A percentile compares a stretch with the other conserved stretches of the same genome.
These are phyloP conservation scores for Brachypodius melanocephalos DNA, from an alignment of 2,113 vertebrate genomes.

Conservation along the genomic window DNA sequence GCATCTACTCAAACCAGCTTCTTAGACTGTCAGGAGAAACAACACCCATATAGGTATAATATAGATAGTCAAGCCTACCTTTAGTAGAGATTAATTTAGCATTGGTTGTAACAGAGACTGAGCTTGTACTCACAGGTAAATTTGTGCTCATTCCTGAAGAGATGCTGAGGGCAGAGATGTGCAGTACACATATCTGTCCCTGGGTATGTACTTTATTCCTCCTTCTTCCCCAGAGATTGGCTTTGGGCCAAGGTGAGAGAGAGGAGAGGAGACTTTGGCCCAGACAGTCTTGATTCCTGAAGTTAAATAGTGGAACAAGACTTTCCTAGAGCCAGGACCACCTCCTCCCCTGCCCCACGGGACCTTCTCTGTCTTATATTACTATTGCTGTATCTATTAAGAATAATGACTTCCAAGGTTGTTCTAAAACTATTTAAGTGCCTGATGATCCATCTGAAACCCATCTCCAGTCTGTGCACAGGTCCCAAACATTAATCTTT, in stretches of 20 bases:
- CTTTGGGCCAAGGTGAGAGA: background rate
- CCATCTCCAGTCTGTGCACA: background rate
- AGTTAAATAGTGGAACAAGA: background rate
- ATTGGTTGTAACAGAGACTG: background rate
- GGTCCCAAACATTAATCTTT: background rate
- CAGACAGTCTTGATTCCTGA: background rate
- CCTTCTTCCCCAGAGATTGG: background rate
- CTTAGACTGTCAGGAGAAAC: background rate
- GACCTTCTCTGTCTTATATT: background rate
- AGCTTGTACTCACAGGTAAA: background rate
- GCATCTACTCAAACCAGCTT: background rate
- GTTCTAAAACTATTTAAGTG: background rate
- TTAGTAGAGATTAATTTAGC: background rate
- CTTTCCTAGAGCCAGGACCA: background rate
- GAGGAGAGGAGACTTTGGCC: background rate
- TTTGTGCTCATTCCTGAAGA: background rate
- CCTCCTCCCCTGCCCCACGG: background rate
- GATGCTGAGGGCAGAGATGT: background rate
- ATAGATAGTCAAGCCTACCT: background rate
- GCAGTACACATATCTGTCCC: background rate
- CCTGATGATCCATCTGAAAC: constrained; percentile 32
- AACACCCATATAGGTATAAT: rapidly evolving
- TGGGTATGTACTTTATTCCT: background rate
- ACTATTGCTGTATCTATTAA: background rate
- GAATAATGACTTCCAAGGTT: background rate